These are phyloP conservation scores for Sycobia sp. DNA, from an alignment of 1,140 invertebrate genomes.

Conservation along the genomic window DNA sequence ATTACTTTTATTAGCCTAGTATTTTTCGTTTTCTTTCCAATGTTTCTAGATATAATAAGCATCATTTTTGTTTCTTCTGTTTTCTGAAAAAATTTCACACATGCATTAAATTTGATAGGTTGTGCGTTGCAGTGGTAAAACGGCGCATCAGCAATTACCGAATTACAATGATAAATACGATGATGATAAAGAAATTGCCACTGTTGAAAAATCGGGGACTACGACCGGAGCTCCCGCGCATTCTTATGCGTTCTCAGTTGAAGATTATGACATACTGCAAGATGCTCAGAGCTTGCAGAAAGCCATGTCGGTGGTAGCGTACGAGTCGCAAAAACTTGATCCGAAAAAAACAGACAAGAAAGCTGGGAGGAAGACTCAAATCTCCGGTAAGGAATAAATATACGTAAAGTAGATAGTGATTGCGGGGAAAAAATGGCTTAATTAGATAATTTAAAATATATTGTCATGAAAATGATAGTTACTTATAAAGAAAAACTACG, in stretches of 20 bases:
- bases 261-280: constrained; percentile 26
- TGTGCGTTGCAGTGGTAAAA: neutral
- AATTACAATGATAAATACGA: neutral
- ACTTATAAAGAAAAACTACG: too few relatives aligned
- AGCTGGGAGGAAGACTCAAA: neutral
- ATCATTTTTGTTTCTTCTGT: neutral
- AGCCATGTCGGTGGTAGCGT: constrained; percentile 15
- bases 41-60: too few relatives aligned
- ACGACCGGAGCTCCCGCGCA: too few relatives aligned
- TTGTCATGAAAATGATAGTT: too few relatives aligned
- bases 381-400: neutral
- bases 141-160: neutral
- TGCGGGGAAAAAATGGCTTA: too few relatives aligned
- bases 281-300: constrained; percentile 24
- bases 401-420: too few relatives aligned
- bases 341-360: neutral
- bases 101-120: neutral
- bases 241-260: constrained; percentile 14
- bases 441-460: too few relatives aligned
- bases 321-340: constrained; percentile 27
- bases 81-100: neutral
- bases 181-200: neutral
- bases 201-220: too few relatives aligned
- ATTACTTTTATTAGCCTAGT: too few relatives aligned
- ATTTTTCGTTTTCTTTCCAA: neutral